Conservation (phyloP, 1,140 invertebrate species). For the Lethocerus indicus region DNA sequence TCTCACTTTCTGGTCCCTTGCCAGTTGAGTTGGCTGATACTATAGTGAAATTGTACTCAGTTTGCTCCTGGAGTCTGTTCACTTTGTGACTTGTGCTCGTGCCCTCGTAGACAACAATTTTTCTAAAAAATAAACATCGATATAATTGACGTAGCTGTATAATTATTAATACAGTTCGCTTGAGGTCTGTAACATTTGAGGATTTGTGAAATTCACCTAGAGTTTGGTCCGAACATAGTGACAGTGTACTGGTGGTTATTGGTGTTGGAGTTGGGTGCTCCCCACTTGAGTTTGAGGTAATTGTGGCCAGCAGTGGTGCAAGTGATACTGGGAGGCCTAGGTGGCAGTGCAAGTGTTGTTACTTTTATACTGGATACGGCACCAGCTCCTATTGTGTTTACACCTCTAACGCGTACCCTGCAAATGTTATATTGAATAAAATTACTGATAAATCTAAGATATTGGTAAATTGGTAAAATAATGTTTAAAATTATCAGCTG, state of each 20-base stretch:
- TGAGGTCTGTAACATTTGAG: too few relatives aligned
- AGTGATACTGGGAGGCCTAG: conserved; percentile 52
- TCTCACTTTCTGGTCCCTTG: conserved; percentile 53
- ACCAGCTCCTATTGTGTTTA: conserved; percentile 67
- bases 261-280: conserved; percentile 28
- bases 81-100: conserved; percentile 58
- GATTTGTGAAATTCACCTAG: too few relatives aligned
- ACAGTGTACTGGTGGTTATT: conserved; percentile 41
- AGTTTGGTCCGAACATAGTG: too few relatives aligned
- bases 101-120: conserved; percentile 60
- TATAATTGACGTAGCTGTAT: not conserved
- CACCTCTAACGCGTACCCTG: conserved; percentile 59
- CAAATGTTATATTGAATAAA: conserved; percentile 3
- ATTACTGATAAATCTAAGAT: not conserved
- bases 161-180: too few relatives aligned
- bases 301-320: conserved; percentile 55
- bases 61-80: conserved; percentile 59
- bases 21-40: conserved; percentile 69
- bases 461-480: not conserved
- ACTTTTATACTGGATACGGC: conserved; percentile 53
- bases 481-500: too few relatives aligned
- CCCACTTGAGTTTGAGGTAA: conserved; percentile 73
- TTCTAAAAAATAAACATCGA: conserved; percentile 23
- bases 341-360: conserved; percentile 55
- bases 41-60: conserved; percentile 62